These are phyloP conservation scores for Penaeus monodon DNA, from an alignment of 2,888 invertebrate species.

Conservation along the genomic window DNA sequence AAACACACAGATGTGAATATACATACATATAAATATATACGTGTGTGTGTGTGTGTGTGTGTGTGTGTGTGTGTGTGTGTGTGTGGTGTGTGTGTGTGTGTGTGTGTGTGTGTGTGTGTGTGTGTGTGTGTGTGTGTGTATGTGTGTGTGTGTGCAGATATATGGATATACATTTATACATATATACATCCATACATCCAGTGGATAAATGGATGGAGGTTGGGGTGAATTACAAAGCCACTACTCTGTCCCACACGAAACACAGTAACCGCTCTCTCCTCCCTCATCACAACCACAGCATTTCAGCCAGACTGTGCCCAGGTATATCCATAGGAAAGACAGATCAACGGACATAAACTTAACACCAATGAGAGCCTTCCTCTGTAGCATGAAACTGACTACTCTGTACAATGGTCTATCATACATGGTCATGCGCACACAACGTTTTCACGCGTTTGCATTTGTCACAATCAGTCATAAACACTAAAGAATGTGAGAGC, in stretches of 20 bases:
- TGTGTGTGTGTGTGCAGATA: too few relatives aligned
- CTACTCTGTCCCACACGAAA: slow-evolving; percentile 31
- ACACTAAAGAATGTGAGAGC: slow-evolving; percentile 32
- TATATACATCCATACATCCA: not conserved
- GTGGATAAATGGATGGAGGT: slow-evolving; percentile 35
- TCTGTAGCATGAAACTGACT: slow-evolving; percentile 42
- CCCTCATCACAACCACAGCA: too few relatives aligned
- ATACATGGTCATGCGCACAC: slow-evolving; percentile 12
- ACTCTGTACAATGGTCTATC: slow-evolving; percentile 51
- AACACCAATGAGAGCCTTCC: slow-evolving; percentile 52
- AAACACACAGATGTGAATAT: not conserved
- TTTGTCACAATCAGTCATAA: slow-evolving; percentile 6
- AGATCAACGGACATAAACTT: slow-evolving; percentile 56
- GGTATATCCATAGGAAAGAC: slow-evolving; percentile 46
- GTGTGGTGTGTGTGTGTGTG: too few relatives aligned
- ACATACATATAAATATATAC: too few relatives aligned
- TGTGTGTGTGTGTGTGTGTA: too few relatives aligned
- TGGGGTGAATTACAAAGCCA: slow-evolving; percentile 30
- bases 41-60: too few relatives aligned
- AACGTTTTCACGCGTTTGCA: slow-evolving; percentile 3
- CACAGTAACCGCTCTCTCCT: slow-evolving; percentile 22
- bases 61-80: too few relatives aligned
- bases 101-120: too few relatives aligned
- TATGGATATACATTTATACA: too few relatives aligned
- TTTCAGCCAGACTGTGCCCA: not conserved